Percentiles rank a stretch among this genome's conserved stretches.
Evolutionary conservation across 1,140 invertebrate genomes (phyloP).

Genomic region (Pectinophora gossypiella): DNA sequence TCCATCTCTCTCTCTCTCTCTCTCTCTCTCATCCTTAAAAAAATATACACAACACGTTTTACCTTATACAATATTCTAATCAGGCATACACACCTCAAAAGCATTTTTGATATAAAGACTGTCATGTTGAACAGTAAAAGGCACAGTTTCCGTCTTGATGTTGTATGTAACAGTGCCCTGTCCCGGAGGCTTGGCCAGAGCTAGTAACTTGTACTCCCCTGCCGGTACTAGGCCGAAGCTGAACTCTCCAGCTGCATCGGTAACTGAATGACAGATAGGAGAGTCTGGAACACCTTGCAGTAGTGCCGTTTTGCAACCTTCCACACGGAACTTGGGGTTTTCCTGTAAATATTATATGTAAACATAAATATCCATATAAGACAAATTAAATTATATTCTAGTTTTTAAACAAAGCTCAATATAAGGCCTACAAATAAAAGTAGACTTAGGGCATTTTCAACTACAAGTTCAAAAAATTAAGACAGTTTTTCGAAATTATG

Average conservation of each 20-base stretch:
- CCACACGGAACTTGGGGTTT: conserved; percentile 55
- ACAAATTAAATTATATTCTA: too few species aligned
- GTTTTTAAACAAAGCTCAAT: too few species aligned
- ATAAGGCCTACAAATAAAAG: too few species aligned
- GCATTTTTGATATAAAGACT: conserved; percentile 82
- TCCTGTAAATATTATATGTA: conserved; percentile 27
- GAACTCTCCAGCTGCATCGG: conserved; percentile 86
- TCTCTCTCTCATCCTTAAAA: too few species aligned
- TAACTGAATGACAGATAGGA: conserved; percentile 85
- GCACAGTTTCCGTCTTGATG: conserved; percentile 82
- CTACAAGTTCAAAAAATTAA: too few species aligned
- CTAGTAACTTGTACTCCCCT: conserved; percentile 82
- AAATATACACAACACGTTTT: too few species aligned
- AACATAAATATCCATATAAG: too few species aligned
- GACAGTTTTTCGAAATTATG: too few species aligned
- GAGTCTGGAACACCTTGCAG: conserved; percentile 77
- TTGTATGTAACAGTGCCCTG: conserved; percentile 66
- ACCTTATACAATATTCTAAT: too few species aligned
- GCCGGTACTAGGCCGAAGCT: conserved; percentile 85
- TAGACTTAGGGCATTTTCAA: too few species aligned
- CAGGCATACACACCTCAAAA: conserved; percentile 87
- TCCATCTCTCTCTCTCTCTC: too few species aligned
- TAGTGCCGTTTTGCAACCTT: conserved; percentile 78
- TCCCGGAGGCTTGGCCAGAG: conserved; percentile 49
- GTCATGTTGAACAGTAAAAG: conserved; percentile 83